phyloP scores from a whole-genome alignment of 1,140 invertebrate species.

The Armadillidium nasatum region DNA sequence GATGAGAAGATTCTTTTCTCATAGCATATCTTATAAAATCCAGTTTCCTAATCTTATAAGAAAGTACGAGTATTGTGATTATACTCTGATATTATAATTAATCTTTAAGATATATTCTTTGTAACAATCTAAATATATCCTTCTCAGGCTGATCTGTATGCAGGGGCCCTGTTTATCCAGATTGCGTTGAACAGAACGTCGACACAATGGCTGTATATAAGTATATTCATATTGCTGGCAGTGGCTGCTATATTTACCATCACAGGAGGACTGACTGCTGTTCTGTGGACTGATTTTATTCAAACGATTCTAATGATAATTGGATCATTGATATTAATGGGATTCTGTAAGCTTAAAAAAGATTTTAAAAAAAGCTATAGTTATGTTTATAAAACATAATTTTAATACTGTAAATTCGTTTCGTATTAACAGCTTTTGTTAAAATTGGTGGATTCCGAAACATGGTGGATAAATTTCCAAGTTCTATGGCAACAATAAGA shows the following conservation, averaged over 20 bases:
- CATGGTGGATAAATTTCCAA: conserved; percentile 49
- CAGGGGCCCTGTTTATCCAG: conserved; percentile 56
- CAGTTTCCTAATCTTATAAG: too few species aligned
- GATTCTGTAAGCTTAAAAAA: conserved; percentile 41
- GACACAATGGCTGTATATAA: conserved; percentile 50
- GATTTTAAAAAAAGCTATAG: not conserved
- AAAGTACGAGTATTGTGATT: too few species aligned
- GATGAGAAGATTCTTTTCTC: too few species aligned
- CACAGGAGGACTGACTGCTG: conserved; percentile 55
- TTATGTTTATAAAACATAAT: not conserved
- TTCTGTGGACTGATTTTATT: conserved; percentile 59
- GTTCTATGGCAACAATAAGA: conserved; percentile 24
- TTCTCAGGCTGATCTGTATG: conserved; percentile 55
- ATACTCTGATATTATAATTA: not conserved
- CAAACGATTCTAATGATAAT: conserved; percentile 59
- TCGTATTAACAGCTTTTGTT: conserved; percentile 50
- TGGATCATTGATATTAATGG: conserved; percentile 56
- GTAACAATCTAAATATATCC: not conserved
- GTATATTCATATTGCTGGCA: conserved; percentile 53
- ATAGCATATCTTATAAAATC: too few species aligned
- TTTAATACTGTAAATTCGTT: not conserved
- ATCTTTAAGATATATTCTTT: not conserved
- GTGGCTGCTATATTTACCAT: conserved; percentile 55
- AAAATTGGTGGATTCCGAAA: conserved; percentile 54
- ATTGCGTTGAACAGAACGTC: conserved; percentile 33